Evolutionary conservation across 2,113 vertebrate genomes (phyloP), one percentile per base, ranked within the genome.

Genomic region (Actenoides lindsayi): DNA sequence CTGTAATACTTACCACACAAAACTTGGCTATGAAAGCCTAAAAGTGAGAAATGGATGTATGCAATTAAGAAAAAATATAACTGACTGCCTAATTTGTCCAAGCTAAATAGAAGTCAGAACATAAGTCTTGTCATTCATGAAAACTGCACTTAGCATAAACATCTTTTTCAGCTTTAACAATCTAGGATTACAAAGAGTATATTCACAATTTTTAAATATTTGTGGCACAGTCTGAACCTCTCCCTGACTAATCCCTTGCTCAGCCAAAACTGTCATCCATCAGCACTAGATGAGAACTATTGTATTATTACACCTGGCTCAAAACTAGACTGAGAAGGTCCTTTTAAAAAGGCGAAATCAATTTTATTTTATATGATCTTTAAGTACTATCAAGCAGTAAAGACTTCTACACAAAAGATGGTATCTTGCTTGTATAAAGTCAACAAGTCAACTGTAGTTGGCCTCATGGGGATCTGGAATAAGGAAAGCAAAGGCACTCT

Each of bases 111-210:
- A 10, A 83, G 60, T 86, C 50, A 78, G 80, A 94, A 76, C 20
- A 68, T 50, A 94, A 92, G 25, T 64, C 62, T 89, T 75, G 86
- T 78, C 90, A 95, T 84, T 95, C 57, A 85, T 63, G 70, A 96
- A 95, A 90, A 93, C 19, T 87, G 62, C 80, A 63, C 67, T 90
- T 91, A 77, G 87, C 25, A 3, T 79, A 87, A 90, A 69, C 4
- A 30, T 46, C 76, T 85, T 67, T 84, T 50, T 91, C 48, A 37
- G 41, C 77, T 94, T 89, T 81, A 92, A 91, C 80, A 90, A 84
- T 91, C 62, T 48, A 82, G 65, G 51, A 83, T 79, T 85, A 95
- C 89, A 92, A 96, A 94, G 91, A 96, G 50, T 11, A 37, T 35
- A 94, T 97, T 93, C 89, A 96, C 18, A 57, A 39, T 28, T 84